phyloP scores from a whole-genome alignment of 2,113 vertebrate genomes.

The Colossoma macropomum region DNA sequence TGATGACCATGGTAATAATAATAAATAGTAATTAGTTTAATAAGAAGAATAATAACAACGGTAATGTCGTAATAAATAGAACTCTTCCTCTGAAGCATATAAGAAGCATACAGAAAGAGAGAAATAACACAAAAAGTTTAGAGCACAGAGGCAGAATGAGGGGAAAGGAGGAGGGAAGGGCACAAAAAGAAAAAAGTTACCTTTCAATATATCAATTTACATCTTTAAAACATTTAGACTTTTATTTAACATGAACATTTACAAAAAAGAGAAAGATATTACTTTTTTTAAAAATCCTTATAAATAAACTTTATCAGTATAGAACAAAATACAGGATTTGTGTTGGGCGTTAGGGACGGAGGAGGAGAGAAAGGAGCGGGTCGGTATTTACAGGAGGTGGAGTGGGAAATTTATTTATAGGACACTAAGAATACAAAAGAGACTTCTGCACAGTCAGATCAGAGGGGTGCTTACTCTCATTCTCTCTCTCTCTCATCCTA shows the following conservation, averaged over 20 bases:
- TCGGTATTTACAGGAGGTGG: slow-evolving; percentile 35
- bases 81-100: slow-evolving; percentile 79
- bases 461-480: slow-evolving; percentile 11
- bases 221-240: slow-evolving; percentile 74
- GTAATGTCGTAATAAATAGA: slow-evolving; percentile 83
- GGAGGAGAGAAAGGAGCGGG: slow-evolving; percentile 42
- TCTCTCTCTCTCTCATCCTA: slow-evolving; percentile 12
- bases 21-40: slow-evolving; percentile 80
- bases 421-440: slow-evolving; percentile 74
- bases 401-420: slow-evolving; percentile 67
- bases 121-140: slow-evolving; percentile 68
- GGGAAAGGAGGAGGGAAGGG: slow-evolving; percentile 42
- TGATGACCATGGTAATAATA: slow-evolving; percentile 67
- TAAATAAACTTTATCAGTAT: slow-evolving; percentile 80
- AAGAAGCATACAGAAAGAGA: slow-evolving; percentile 80
- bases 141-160: slow-evolving; percentile 69
- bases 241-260: slow-evolving; percentile 80
- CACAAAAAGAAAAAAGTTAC: slow-evolving; percentile 65
- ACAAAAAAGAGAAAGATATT: slow-evolving; percentile 78
- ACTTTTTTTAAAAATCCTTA: slow-evolving; percentile 77
- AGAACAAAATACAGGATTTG: slow-evolving; percentile 82
- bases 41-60: slow-evolving; percentile 82
- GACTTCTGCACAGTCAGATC: slow-evolving; percentile 65
- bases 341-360: slow-evolving; percentile 32
- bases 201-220: slow-evolving; percentile 76